Evolutionary conservation across 2,888 invertebrate species (phyloP).

Genomic region (Limnephilus marmoratus): DNA sequence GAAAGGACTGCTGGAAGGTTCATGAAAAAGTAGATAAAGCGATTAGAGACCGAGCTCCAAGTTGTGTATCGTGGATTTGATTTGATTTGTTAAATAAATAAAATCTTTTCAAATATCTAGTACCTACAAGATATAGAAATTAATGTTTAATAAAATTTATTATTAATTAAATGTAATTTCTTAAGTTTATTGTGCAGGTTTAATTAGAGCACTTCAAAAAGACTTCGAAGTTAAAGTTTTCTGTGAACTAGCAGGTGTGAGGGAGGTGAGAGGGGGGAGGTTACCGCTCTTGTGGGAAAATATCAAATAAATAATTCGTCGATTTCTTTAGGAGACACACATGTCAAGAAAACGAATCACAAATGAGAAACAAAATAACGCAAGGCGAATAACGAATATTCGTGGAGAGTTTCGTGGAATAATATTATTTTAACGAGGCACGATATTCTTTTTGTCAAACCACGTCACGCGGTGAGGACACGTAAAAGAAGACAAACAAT

Average conservation of each 20-base stretch:
- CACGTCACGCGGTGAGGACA: neutral
- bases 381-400: constrained; percentile 25
- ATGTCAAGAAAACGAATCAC: neutral
- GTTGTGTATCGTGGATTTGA: neutral
- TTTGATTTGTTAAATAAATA: neutral
- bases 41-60: neutral
- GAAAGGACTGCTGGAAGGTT: too few species aligned
- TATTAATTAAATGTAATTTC: too few species aligned
- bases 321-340: neutral
- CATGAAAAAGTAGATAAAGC: neutral
- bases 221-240: neutral
- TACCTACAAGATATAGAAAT: too few species aligned
- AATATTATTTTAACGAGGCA: constrained; percentile 18
- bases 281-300: neutral
- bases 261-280: too few species aligned
- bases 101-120: neutral
- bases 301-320: neutral
- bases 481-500: neutral
- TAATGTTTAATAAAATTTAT: too few species aligned
- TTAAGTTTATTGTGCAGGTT: too few species aligned
- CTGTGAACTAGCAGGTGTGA: neutral
- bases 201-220: neutral
- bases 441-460: constrained; percentile 24
- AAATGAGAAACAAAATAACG: constrained; percentile 10
- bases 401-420: constrained; percentile 25